Evolutionary conservation across 2,797 vertebrate genomes (phyloP), one percentile per base, ranked within the genome.

Genomic region (Smutsia gigantea): DNA sequence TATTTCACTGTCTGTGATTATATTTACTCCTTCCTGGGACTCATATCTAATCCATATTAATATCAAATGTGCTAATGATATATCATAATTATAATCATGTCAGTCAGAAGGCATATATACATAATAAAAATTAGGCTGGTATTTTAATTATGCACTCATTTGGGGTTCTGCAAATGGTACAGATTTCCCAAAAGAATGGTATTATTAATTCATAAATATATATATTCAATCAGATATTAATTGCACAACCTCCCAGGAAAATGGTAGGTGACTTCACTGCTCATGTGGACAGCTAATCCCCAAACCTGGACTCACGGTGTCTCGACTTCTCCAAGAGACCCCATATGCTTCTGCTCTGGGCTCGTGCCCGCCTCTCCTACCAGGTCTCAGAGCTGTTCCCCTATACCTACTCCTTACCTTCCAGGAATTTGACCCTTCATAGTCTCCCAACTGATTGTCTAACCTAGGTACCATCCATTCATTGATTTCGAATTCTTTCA

Each of bases 181-280:
- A 83, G 71, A 46, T 93, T 89, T 92, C 69, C 77, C 78, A 29
- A 82, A 89, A 94, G 94, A 61, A 19, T 81, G 29, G 64, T 27
- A 51, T 86, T 37, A 19, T 72, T 77, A 51, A 71, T 69, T 13
- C 57, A 55, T 72, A 68, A 78, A 17, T 69, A n/a, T 25, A 25
- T 37, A 59, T 39, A 27, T 81, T 64, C 7, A 7, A 29, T 72
- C 42, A 78, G 9, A 37, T n/a, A 21, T 11, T 78, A 51, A 2
- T 27, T 31, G 78, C n/a, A 29, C 23, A 91, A 13, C 13, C 11
- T 81, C 49, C 27, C 2, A 3, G 49, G 12, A 17, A 21, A n/a
- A n/a, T 68, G 25, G 15, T 9, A 4, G 61, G 31, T 39, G 75
- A 83, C 15, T 12, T 88, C 31, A 9, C 34, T 69, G 78, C 57